Conservation (phyloP, 1,140 invertebrate species). For the Bombus soroeensis region DNA sequence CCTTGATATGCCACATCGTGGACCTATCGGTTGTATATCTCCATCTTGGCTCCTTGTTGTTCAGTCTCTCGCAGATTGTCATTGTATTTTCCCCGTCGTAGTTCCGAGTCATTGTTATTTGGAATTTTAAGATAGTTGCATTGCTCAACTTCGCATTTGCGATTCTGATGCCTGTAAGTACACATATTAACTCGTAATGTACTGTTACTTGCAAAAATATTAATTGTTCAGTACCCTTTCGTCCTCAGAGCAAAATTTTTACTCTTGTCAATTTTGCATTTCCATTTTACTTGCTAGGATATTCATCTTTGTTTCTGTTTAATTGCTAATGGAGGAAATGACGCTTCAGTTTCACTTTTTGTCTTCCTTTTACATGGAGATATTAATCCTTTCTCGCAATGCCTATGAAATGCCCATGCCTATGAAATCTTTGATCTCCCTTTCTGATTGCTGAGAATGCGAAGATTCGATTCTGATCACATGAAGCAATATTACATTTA, state of each 20-base stretch:
- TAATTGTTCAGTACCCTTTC: not conserved
- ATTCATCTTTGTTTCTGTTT: not conserved
- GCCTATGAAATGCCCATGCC: not conserved
- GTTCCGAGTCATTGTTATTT: slow-evolving; percentile 27
- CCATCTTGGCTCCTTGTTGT: not conserved
- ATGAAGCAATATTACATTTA: not conserved
- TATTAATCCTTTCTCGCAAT: not conserved
- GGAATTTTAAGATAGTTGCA: not conserved
- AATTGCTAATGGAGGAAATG: not conserved
- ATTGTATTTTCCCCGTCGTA: not conserved
- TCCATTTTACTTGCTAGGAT: not conserved
- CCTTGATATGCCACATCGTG: slow-evolving; percentile 55
- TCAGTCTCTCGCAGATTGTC: slow-evolving; percentile 11
- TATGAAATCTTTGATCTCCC: not conserved
- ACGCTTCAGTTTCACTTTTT: slow-evolving; percentile 4
- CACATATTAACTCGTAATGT: not conserved
- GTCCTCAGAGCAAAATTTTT: not conserved
- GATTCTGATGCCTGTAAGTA: not conserved
- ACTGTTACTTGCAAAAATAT: not conserved
- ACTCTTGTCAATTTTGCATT: not conserved
- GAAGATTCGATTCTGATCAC: not conserved
- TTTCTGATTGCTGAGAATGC: not conserved
- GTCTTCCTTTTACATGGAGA: not conserved
- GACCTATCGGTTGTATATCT: slow-evolving; percentile 60
- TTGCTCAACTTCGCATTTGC: slow-evolving; percentile 20